phyloP scores from a whole-genome alignment of 1,140 invertebrate genomes.

The Antheraea mylitta region DNA sequence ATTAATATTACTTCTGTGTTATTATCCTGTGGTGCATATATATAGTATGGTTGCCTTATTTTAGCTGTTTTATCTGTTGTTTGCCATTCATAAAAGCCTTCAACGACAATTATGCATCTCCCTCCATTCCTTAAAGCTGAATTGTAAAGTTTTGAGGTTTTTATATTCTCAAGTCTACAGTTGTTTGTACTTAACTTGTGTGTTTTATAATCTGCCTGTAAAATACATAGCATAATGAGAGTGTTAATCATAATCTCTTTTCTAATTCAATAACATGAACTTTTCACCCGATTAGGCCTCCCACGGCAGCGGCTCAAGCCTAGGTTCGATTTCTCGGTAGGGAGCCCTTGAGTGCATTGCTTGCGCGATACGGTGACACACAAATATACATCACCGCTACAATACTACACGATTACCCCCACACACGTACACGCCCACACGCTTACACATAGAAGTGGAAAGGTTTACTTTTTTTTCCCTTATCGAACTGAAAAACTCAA shows the following conservation, averaged over 20 bases:
- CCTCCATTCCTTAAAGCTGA: slow-evolving; percentile 83
- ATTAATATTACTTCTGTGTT: neutral
- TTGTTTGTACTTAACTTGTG: slow-evolving; percentile 90
- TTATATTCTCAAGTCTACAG: slow-evolving; percentile 86
- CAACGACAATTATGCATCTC: slow-evolving; percentile 88
- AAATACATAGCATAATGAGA: slow-evolving; percentile 25
- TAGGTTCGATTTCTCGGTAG: too few species aligned
- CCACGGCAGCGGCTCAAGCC: too few species aligned
- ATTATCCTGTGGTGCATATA: slow-evolving; percentile 82
- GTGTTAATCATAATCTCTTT: neutral
- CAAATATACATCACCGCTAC: too few species aligned
- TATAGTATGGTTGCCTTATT: slow-evolving; percentile 88
- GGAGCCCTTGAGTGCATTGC: too few species aligned
- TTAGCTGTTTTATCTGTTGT: slow-evolving; percentile 81
- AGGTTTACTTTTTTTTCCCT: too few species aligned
- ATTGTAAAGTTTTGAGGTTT: slow-evolving; percentile 84
- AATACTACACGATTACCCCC: too few species aligned
- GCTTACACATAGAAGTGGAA: too few species aligned
- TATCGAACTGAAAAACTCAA: too few species aligned
- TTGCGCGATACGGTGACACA: too few species aligned
- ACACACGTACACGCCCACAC: too few species aligned
- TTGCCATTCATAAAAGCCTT: slow-evolving; percentile 95
- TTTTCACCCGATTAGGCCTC: too few species aligned
- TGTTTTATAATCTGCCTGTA: slow-evolving; percentile 83
- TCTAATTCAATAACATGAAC: neutral